Base-by-base conservation (phyloP, 92 coral and sea anemone genomes). In the Bergia sp. region DNA sequence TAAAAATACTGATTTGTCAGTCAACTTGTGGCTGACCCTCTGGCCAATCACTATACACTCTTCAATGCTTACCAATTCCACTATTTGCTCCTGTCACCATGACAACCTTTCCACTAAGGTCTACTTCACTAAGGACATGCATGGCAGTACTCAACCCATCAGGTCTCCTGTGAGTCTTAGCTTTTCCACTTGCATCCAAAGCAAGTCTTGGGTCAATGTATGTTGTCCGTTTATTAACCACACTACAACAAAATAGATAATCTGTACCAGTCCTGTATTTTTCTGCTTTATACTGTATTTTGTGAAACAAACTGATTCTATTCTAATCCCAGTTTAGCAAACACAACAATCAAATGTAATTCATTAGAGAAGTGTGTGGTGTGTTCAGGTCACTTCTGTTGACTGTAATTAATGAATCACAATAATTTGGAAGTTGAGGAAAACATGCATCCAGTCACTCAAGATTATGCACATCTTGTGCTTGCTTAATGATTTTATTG, bases 51-150 rank as follows among this genome's bases (percentile, higher is more conserved):
- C 15, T 29, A 8, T 11, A 4, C 67, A 61, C 69, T 61, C 29
- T 61, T 57, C 40, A 15, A 6, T 15, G 16, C 79, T 73, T 49
- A 94, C 97, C 99, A 78, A 97, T 95, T 12, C 98, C 99, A 94
- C 97, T 95, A 66, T 86, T 95, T 23, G 96, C 94, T 49, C 99
- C 99, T 21, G 99, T 97, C 53, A 97, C 90, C 16, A 97, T 77
- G 74, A 86, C 92, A 88, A 95, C 96, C 85, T 89, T 92, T 47
- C 97, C 99, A 75, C 85, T 49, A 7, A 97, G 92, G 86, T 92
- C 89, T 53, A 90, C 86, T 45, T 92, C 98, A 55, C 92, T 93
- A 36, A 97, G 88, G 79, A 95, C 95, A 67, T 95, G 95, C 94
- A 93, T 79, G 40, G 99, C 96, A 23, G 98, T 95, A 65, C 92